Base-by-base conservation (phyloP, 2,888 invertebrate species). In the Tachystola acroxantha region DNA sequence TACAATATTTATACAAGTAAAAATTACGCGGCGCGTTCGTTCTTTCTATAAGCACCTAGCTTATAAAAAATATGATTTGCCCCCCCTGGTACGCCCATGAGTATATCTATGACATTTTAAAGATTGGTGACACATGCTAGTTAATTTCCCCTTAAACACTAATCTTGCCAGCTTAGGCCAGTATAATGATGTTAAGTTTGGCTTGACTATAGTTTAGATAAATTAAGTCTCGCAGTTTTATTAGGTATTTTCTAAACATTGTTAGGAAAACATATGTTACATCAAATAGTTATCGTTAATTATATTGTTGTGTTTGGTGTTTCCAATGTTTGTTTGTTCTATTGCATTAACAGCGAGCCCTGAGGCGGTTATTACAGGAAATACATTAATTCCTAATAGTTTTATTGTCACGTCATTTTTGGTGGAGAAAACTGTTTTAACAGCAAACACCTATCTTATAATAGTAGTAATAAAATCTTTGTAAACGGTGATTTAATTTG, bases 281-380 rank as follows among this genome's bases (percentile, higher is more conserved):
- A 27, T 26, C 11, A 26, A 7, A n/a, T n/a, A n/a, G n/a, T n/a
- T 19, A 32, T 30, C 4, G 19, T 35, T 29, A 10, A 13, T 12
- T 7, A 24, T 9, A 22, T 36, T 31, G 22, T 13, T 36, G 14
- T 20, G 26, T 16, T 34, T 27, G 30, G 24, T 30, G 24, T n/a
- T 30, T 33, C 29, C 25, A 11, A 20, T 20, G 30, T 11, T 30
- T 13, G 11, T 13, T 27, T 10, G n/a, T 26, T 32, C 25, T 36
- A 35, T 36, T 16, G 31, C 30, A 20, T 32, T 11, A 13, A 30
- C n/a, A n/a, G 24, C 16, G 12, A 22, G 61, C 55, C 63, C 64
- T 58, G 34, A 43, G 55, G 53, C 58, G 54, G 48, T 25, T 34
- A 36, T 45, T 55, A 65, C 63, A 66, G 65, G 60, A 51, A 57